These are phyloP conservation scores for Uropsilus gracilis DNA, from an alignment of 2,113 vertebrate genomes.

Conservation along the genomic window DNA sequence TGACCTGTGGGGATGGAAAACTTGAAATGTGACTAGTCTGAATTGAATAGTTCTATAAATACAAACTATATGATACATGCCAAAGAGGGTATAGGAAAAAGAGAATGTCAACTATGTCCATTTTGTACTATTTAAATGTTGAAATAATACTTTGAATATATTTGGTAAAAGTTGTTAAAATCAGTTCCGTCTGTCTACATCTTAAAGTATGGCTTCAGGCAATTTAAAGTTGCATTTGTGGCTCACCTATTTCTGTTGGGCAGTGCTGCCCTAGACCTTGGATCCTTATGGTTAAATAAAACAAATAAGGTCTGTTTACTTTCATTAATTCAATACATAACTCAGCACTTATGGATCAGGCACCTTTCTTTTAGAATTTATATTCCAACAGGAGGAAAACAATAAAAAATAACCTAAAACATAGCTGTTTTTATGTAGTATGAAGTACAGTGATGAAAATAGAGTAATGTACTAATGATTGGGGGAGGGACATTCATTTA, in stretches of 20 bases:
- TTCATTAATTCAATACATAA: neutral
- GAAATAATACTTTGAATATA: slow-evolving; percentile 21
- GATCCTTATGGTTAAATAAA: neutral
- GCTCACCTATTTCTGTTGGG: neutral
- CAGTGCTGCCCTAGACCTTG: neutral
- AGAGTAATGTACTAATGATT: neutral
- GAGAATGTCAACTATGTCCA: neutral
- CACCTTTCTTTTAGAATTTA: neutral
- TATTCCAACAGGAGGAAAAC: neutral
- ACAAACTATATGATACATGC: neutral
- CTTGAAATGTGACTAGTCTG: neutral
- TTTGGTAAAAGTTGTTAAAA: neutral
- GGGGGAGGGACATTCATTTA: neutral
- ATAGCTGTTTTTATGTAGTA: neutral
- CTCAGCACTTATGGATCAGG: neutral
- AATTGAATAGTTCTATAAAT: neutral
- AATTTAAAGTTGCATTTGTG: neutral
- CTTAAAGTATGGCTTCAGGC: neutral
- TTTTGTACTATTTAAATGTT: neutral
- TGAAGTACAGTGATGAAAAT: neutral
- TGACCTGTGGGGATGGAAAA: neutral
- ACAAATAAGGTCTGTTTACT: neutral
- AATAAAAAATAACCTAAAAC: neutral
- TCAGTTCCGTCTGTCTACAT: neutral
- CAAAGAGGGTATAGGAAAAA: neutral